A percentile compares a stretch with the other conserved stretches of the same genome.
phyloP scores from a whole-genome alignment of 2,888 invertebrate species.

The Craniophora ligustri region DNA sequence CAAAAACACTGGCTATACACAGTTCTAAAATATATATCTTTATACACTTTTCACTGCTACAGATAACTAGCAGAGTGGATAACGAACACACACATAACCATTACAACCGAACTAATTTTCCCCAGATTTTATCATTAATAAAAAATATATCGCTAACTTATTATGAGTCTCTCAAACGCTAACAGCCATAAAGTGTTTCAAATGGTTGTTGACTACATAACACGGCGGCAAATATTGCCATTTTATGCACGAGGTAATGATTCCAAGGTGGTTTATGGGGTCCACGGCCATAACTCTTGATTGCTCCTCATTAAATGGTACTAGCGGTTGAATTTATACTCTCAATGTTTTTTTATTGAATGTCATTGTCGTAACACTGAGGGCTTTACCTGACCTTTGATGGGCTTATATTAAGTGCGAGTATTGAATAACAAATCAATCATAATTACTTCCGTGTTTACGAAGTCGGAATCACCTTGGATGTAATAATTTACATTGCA shows the following conservation, averaged over 20 bases:
- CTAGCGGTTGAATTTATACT: conserved; percentile 22
- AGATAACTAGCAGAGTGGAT: background rate
- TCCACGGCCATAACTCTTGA: conserved; percentile 41
- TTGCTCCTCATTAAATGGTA: conserved; percentile 39
- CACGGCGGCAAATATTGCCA: conserved; percentile 63
- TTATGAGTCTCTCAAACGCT: conserved; percentile 59
- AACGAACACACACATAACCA: conserved; percentile 8
- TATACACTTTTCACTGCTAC: too few species aligned
- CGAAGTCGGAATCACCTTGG: too few species aligned
- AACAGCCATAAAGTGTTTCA: conserved; percentile 55
- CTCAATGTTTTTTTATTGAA: conserved; percentile 38
- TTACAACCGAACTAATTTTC: conserved; percentile 30
- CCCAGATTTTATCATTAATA: conserved; percentile 50
- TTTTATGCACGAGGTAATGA: conserved; percentile 63
- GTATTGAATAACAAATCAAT: conserved; percentile 31
- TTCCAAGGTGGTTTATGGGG: conserved; percentile 61
- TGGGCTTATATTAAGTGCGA: conserved; percentile 1
- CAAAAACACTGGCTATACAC: too few species aligned
- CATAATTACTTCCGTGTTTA: conserved; percentile 13
- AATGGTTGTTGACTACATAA: conserved; percentile 67
- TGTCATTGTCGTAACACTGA: conserved; percentile 32
- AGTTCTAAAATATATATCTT: too few species aligned
- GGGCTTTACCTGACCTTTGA: conserved; percentile 22
- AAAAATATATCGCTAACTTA: conserved; percentile 53
- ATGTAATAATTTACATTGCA: too few species aligned